Base-by-base conservation (phyloP, 1,140 invertebrate species). In the Ceratina calcarata region DNA sequence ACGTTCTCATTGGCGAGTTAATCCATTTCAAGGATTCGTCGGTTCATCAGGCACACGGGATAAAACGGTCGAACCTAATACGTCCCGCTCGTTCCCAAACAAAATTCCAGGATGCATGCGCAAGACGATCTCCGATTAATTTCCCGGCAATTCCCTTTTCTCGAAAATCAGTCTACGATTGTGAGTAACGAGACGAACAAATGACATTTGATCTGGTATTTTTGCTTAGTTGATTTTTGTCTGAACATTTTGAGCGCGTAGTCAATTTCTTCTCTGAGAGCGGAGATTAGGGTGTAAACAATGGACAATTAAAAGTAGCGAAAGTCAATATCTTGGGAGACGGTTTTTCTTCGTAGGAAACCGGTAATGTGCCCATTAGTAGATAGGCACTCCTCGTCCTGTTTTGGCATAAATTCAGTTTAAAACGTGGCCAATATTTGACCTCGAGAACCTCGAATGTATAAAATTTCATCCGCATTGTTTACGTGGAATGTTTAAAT, bases 331-430 rank as follows among this genome's bases (percentile, higher is more conserved):
- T 75, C 71, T 85, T 84, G 77, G 32, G 51, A 57, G 64, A 80
- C 53, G 67, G 45, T 37, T 24, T 68, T 83, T 67, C 67, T 64
- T 83, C 3, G 32, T 65, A 32, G 67, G 62, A 60, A 64, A 71
- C 67, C 77, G 77, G 77, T 85, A 85, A 83, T 85, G 72, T 75
- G 20, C 18, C 82, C 82, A 83, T 84, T 85, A 80, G 37, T 22
- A 55, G 76, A 32, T 22, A 32, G 76, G 32, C 77, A 79, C 71
- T 72, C 66, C 76, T 83, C 66, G 55, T 61, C 66, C 75, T 72
- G 58, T 51, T 60, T 67, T 60, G 37, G 18, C 8, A 58, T 51
- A 70, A 78, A 70, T 22, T 76, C 24, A 55, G 15, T 53, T 78
- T 45, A 45, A 4, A 45, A 22, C 16, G 15, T 7, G 24, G 8